Base-by-base conservation (phyloP, 1,140 invertebrate species). In the Anastrepha ludens region DNA sequence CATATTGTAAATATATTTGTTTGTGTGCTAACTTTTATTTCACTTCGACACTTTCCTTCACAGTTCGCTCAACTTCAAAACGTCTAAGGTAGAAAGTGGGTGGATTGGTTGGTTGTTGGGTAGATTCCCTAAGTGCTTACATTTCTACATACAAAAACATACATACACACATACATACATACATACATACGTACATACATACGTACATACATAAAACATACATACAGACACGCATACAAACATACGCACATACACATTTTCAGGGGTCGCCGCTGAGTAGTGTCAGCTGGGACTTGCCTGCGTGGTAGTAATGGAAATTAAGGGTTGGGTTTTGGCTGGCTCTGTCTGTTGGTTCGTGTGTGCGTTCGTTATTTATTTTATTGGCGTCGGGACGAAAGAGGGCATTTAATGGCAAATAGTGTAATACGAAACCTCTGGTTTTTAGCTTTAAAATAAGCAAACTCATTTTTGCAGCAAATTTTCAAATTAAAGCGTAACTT, bases 1-100 rank as follows among this genome's bases (percentile, higher is more conserved):
- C 29, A 29, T 62, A 62, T 17, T 50, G n/a, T 20, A 20, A 9
- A 50, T 41, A 74, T 55, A 55, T 55, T 20, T 50, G 47, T 55
- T 20, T 20, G 74, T 29, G 74, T 58, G 47, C 17, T n/a, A 50
- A 7, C 5, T 29, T 58, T 55, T 74, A 44, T 81, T 81, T 58
- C 74, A 81, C 74, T 81, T 81, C 74, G 55, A n/a, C 74, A 81
- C 74, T 81, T 81, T 81, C 47, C 74, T 81, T 81, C 47, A 81
- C 41, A 81, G 74, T 81, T 58, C 74, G 74, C 47, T 81, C 74
- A 81, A 81, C 74, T 81, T 81, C 74, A 81, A 20, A 62, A 81
- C n/a, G 47, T 81, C 74, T 81, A 81, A 81, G 74, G 74, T 81
- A 47, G 55, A 81, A 55, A 20, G 44, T 81, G 74, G 74, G 47